phyloP scores from a whole-genome alignment of 2,113 vertebrate species.

The Oostethus manadensis region DNA sequence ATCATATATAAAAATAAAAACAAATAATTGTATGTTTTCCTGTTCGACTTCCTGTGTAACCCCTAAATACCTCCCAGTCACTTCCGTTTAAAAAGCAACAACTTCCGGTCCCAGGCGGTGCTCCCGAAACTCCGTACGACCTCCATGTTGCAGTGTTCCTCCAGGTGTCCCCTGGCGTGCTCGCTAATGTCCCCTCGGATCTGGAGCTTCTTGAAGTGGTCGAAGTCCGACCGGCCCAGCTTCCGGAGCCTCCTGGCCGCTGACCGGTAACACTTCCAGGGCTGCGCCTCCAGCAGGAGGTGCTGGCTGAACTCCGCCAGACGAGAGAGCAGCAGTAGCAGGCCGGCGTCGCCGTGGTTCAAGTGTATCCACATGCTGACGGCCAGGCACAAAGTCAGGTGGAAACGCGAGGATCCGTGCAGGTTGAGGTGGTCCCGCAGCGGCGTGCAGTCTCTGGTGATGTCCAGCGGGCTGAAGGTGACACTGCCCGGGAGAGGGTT shows the following conservation, averaged over 20 bases:
- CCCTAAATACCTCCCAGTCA: not conserved
- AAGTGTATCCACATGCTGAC: slow-evolving; percentile 97
- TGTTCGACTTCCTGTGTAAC: too few species aligned
- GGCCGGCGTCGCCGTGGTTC: slow-evolving; percentile 81
- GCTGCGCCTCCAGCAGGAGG: slow-evolving; percentile 87
- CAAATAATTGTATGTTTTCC: too few species aligned
- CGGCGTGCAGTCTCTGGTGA: slow-evolving; percentile 66
- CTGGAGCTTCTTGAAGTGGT: slow-evolving; percentile 80
- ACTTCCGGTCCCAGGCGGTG: slow-evolving; percentile 83
- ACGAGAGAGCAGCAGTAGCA: slow-evolving; percentile 75
- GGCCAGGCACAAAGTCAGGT: slow-evolving; percentile 84
- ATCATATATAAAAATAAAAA: too few species aligned
- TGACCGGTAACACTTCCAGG: slow-evolving; percentile 89
- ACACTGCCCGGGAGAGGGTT: slow-evolving; percentile 79
- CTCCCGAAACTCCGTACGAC: slow-evolving; percentile 81
- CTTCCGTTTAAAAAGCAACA: slow-evolving; percentile 78
- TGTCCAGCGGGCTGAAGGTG: slow-evolving; percentile 79
- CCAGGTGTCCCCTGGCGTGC: slow-evolving; percentile 75
- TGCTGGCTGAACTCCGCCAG: slow-evolving; percentile 75
- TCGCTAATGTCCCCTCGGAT: slow-evolving; percentile 77
- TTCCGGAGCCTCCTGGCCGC: slow-evolving; percentile 85
- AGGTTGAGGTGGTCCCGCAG: slow-evolving; percentile 70
- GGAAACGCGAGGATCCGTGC: slow-evolving; percentile 73
- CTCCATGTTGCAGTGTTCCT: slow-evolving; percentile 76
- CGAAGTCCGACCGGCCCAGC: slow-evolving; percentile 81